Conservation (phyloP, 1,140 invertebrate species). For the Leguminivora glycinivorella region DNA sequence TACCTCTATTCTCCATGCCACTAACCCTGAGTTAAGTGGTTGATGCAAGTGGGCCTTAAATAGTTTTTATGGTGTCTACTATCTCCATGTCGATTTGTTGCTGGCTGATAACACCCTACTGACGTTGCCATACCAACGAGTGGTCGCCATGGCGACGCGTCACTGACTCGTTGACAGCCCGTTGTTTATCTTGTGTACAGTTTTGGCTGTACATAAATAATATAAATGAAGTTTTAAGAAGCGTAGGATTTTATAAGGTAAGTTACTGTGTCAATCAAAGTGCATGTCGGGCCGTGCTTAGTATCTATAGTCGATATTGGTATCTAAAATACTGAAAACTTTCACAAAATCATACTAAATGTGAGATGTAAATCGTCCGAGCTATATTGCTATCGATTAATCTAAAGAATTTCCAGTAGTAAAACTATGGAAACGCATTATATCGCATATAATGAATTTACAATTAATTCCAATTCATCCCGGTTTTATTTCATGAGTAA, state of each 20-base stretch:
- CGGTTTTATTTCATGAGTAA: too few species aligned
- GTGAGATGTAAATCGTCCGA: too few species aligned
- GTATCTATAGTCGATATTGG: background rate
- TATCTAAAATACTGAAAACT: background rate
- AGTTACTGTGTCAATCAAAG: background rate
- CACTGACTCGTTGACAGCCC: background rate
- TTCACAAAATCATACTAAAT: background rate
- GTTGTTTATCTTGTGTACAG: slow-evolving; percentile 2
- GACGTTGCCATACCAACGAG: background rate
- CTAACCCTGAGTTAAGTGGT: too few species aligned
- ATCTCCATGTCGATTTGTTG: background rate
- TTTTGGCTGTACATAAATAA: background rate
- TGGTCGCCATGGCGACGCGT: background rate
- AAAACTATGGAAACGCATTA: too few species aligned
- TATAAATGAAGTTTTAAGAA: slow-evolving; percentile 7
- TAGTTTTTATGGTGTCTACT: too few species aligned
- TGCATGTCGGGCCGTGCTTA: background rate
- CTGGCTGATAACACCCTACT: background rate
- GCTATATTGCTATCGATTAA: too few species aligned
- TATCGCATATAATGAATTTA: too few species aligned
- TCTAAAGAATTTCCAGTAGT: too few species aligned
- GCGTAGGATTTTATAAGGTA: background rate
- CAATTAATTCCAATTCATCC: too few species aligned
- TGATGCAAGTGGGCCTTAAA: too few species aligned
- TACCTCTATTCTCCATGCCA: too few species aligned